Evolutionary conservation across 2,888 invertebrate genomes (phyloP), one percentile per base, ranked within the genome.

Genomic region (Lomographa bimaculata): DNA sequence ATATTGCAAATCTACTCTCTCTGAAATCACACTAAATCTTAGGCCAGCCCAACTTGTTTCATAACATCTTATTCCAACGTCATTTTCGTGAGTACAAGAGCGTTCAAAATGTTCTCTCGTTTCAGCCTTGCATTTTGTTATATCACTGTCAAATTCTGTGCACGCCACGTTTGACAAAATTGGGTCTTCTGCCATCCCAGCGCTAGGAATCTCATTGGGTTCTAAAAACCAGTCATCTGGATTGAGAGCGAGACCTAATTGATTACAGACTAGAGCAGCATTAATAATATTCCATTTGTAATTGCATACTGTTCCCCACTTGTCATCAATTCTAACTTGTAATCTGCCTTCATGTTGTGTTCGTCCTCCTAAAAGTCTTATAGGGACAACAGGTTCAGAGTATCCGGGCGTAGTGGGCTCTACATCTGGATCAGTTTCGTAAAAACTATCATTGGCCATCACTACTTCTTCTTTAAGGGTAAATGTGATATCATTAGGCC

Each of bases 261-360:
- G 98, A 77, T 98, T 96, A 66, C 99, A 99, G 0, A 96, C 97
- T 27, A 99, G 82, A 0, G 98, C 96, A 0, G 99, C 98, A 67
- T 97, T 95, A 23, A 93, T 90, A 8, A 96, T 94, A 24, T 94
- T 97, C 98, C 99, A 99, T 25, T 95, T 96, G 71, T 99, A 97
- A 79, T 96, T 96, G 72, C 99, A 99, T 0, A 99, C 96, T 0
- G 98, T 98, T 17, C 99, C 99, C 99, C 99, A 99, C 71, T 94
- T 93, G 0, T 94, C 94, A 42, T 95, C 93, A 4, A 98, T 89
- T 61, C 93, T 92, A 0, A 98, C 92, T 89, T 97, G 96, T 18
- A 97, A 75, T 53, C 98, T 91, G 0, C 99, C 99, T 86, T 98
- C 97, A 19, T 93, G 91, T 32, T 92, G 92, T 1, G 94, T 94